Percentiles rank a stretch among this genome's conserved stretches.
Evolutionary conservation across 2,797 vertebrate genomes (phyloP).

Genomic region (Ambastaia sidthimunki): DNA sequence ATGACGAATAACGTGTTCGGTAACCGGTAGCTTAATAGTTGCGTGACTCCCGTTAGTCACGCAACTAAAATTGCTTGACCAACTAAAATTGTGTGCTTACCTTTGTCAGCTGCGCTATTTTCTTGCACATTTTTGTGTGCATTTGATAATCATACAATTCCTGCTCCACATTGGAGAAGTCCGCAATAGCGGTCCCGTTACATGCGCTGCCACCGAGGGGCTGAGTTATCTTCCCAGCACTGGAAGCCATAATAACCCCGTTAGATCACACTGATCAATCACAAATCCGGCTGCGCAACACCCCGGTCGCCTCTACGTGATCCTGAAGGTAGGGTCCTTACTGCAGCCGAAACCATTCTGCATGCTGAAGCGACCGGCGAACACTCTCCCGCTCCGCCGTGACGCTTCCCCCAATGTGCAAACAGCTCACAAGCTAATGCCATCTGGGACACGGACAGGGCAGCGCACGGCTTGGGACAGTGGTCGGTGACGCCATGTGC

Average conservation of each 20-base stretch:
- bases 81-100: slow-evolving; percentile 72
- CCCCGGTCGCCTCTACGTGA: slow-evolving; percentile 55
- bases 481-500: slow-evolving; percentile 65
- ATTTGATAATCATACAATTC: slow-evolving; percentile 84
- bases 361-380: slow-evolving; percentile 45
- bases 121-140: slow-evolving; percentile 97
- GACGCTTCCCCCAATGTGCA: slow-evolving; percentile 67
- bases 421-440: slow-evolving; percentile 74
- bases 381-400: slow-evolving; percentile 66
- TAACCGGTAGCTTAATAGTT: background rate
- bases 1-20: background rate
- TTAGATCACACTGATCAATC: slow-evolving; percentile 64
- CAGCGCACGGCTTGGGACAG: slow-evolving; percentile 55
- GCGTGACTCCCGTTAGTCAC: background rate
- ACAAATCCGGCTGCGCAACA: slow-evolving; percentile 56
- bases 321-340: slow-evolving; percentile 37
- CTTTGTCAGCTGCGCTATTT: slow-evolving; percentile 99
- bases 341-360: slow-evolving; percentile 48
- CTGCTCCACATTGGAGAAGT: slow-evolving; percentile 74
- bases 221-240: slow-evolving; percentile 81
- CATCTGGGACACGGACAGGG: slow-evolving; percentile 73
- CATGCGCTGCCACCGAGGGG: slow-evolving; percentile 71
- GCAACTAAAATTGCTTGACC: no score
- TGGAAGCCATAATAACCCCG: slow-evolving; percentile 84
- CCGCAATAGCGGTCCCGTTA: slow-evolving; percentile 79